Evolutionary conservation across 2,888 invertebrate genomes (phyloP).

Genomic region (Craniophora ligustri): DNA sequence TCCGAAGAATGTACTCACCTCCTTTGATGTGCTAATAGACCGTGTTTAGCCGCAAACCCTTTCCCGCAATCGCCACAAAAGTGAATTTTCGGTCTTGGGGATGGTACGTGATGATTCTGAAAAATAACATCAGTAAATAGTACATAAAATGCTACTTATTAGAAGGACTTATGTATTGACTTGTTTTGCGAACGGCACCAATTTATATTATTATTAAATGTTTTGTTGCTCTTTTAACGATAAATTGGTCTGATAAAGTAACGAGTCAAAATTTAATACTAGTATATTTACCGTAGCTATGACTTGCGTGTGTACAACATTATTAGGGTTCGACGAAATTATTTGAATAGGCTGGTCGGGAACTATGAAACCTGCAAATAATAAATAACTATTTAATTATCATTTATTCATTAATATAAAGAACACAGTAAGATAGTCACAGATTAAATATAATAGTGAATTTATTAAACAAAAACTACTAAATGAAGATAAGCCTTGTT

Average conservation of each 20-base stretch:
- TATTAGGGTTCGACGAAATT: conserved; percentile 81
- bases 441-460: too few species aligned
- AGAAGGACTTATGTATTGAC: too few species aligned
- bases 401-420: background rate
- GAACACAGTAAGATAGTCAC: background rate
- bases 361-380: conserved; percentile 45
- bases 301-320: conserved; percentile 84
- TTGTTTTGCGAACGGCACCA: too few species aligned
- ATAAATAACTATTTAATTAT: too few species aligned
- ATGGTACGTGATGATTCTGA: conserved; percentile 76
- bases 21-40: conserved; percentile 93
- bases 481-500: too few species aligned
- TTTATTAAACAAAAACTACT: too few species aligned
- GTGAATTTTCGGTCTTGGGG: conserved; percentile 92
- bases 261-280: background rate
- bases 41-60: conserved; percentile 95
- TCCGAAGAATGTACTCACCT: conserved; percentile 68
- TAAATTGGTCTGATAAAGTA: too few species aligned
- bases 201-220: too few species aligned
- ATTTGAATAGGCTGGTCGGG: conserved; percentile 85
- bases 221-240: too few species aligned
- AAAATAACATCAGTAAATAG: conserved; percentile 7
- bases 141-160: too few species aligned
- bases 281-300: conserved; percentile 79
- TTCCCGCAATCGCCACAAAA: conserved; percentile 94